phyloP scores from a whole-genome alignment of 2,888 invertebrate species.

The Sinohyriopsis cumingii region DNA sequence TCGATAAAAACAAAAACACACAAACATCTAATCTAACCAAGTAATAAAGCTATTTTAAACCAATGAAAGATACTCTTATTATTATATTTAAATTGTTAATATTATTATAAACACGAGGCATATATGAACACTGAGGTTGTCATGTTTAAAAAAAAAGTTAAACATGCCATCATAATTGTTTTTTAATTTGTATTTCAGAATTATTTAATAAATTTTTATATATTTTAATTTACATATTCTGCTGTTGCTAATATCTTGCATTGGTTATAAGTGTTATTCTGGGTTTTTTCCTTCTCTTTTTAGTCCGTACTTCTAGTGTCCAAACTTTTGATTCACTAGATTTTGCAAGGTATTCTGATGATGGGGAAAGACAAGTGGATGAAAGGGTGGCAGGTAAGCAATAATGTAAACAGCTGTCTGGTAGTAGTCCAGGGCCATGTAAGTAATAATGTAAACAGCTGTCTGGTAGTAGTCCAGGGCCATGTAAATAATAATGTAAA shows the following conservation, averaged over 20 bases:
- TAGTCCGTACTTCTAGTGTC: constrained; percentile 81
- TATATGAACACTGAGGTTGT: too few relatives aligned
- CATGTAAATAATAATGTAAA: constrained; percentile 45
- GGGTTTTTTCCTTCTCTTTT: constrained; percentile 15
- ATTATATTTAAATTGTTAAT: too few relatives aligned
- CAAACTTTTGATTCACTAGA: constrained; percentile 90
- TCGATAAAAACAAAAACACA: too few relatives aligned
- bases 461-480: background rate
- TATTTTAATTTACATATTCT: background rate
- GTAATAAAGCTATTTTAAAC: too few relatives aligned
- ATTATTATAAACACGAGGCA: too few relatives aligned
- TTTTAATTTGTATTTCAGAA: too few relatives aligned
- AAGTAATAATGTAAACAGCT: constrained; percentile 4
- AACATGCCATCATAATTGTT: too few relatives aligned
- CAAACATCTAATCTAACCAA: too few relatives aligned
- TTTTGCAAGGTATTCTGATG: constrained; percentile 88
- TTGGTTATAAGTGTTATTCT: background rate
- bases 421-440: constrained; percentile 45
- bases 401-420: background rate
- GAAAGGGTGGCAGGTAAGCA: constrained; percentile 80
- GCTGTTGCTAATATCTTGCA: background rate
- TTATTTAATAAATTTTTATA: too few relatives aligned
- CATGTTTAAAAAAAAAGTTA: too few relatives aligned
- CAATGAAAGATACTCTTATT: too few relatives aligned
- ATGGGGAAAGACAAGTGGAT: constrained; percentile 85